Conservation (phyloP, 2,797 vertebrate species). For the Chlorospingus flavigularis region DNA sequence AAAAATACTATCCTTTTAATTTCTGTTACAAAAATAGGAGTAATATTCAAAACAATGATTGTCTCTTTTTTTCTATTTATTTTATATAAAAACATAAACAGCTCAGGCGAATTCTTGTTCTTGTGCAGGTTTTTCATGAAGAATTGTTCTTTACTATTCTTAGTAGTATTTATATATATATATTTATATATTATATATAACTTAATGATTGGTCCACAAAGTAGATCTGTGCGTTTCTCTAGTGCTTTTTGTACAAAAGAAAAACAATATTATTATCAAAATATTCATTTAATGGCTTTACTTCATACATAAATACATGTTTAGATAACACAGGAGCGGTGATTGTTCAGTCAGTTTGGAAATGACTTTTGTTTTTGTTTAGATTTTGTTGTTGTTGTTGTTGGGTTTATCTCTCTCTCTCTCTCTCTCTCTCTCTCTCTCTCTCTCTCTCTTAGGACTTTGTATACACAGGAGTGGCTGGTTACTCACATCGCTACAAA, state of each 20-base stretch:
- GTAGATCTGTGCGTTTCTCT: slow-evolving; percentile 90
- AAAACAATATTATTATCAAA: slow-evolving; percentile 99
- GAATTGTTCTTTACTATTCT: slow-evolving; percentile 72
- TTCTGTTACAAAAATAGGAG: slow-evolving; percentile 94
- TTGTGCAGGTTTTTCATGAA: slow-evolving; percentile 83
- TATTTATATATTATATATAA: slow-evolving; percentile 82
- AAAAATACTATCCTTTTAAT: slow-evolving; percentile 97
- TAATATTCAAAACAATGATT: slow-evolving; percentile 97
- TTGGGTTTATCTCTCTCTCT: slow-evolving; percentile 19
- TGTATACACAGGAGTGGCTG: slow-evolving; percentile 74
- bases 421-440: background rate
- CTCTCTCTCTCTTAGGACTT: slow-evolving; percentile 46
- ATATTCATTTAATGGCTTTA: slow-evolving; percentile 99
- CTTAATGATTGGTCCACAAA: slow-evolving; percentile 93
- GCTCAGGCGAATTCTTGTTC: slow-evolving; percentile 83
- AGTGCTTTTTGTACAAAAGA: slow-evolving; percentile 94
- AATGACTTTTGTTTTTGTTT: slow-evolving; percentile 84
- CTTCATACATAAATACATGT: slow-evolving; percentile 99
- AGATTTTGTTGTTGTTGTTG: slow-evolving; percentile 19
- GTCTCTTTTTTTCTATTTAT: slow-evolving; percentile 91
- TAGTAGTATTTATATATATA: slow-evolving; percentile 82
- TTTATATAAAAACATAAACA: slow-evolving; percentile 94
- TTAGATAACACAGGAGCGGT: slow-evolving; percentile 93
- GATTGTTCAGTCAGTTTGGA: slow-evolving; percentile 94
- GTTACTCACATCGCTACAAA: slow-evolving; percentile 89